Base-by-base conservation (phyloP, 2,113 vertebrate species). In the Halichoeres trimaculatus region DNA sequence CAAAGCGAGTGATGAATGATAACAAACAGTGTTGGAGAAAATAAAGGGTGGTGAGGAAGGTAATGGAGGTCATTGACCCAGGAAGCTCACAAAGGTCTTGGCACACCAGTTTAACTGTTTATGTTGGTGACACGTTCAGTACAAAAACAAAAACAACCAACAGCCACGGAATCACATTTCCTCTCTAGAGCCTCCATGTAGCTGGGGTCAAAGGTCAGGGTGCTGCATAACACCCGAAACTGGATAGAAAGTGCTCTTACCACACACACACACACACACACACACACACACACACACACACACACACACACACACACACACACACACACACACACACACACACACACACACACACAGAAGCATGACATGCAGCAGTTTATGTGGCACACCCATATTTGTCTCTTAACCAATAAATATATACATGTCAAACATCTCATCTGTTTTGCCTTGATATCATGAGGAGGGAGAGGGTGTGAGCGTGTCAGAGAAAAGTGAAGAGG, bases 1-100 rank as follows among this genome's bases (percentile, higher is more conserved):
- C 53, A 74, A 52, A 59, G 30, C 10, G 20, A 62, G 8, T 1
- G 30, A 7, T 67, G 30, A 81, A 61, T 55, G 24, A 64, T 30
- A 35, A 51, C 16, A 23, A 1, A 17, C 5, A 2, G 55, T 22
- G 55, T 30, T 2, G 9, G 38, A 17, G 9, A 36, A 23, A 16
- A 23, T 24, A 41, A 35, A 24, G 13, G 22, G 26, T 2, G 34
- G 12, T 48, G 10, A 56, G 34, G 14, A 26, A 36, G 30, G 4
- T 2, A 0, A 36, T 0, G 13, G 14, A 62, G n/a, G 56, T 63
- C 51, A 63, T 71, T 70, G 35, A 70, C 24, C 34, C 19, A 9
- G 11, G 50, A 71, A 40, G 19, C 22, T 38, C 7, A 22, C 6
- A 13, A 0, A 9, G 41, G 5, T 30, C 9, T 17, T 24, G 22